phyloP scores from a whole-genome alignment of 2,113 vertebrate species.

The Tragelaphus scriptus region DNA sequence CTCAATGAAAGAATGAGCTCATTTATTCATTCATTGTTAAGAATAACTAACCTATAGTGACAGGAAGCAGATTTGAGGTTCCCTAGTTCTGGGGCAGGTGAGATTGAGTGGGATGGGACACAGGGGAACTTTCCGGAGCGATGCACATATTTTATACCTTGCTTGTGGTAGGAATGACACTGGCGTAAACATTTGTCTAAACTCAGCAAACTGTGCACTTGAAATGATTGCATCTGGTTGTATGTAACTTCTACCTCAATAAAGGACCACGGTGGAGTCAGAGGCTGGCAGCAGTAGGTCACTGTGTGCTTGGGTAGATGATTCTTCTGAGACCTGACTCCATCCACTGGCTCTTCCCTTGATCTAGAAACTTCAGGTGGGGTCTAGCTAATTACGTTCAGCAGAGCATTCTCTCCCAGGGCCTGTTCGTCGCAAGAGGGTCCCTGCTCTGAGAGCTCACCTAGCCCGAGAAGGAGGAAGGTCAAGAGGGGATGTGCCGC shows the following conservation, averaged over 20 bases:
- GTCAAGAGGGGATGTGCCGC: background rate
- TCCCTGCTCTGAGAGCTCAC: background rate
- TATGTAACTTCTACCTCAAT: background rate
- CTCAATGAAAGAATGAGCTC: background rate
- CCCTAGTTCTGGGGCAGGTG: background rate
- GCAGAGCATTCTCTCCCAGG: background rate
- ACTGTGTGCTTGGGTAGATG: background rate
- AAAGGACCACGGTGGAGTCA: background rate
- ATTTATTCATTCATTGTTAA: background rate
- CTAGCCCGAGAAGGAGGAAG: background rate
- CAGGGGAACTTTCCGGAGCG: background rate
- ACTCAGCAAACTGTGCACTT: background rate
- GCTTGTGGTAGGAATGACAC: background rate
- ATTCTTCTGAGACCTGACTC: background rate
- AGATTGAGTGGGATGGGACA: background rate
- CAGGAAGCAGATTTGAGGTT: background rate
- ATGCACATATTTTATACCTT: background rate
- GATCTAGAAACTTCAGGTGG: background rate
- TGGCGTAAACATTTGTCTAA: background rate
- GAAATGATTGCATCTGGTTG: background rate
- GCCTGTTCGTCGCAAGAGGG: background rate
- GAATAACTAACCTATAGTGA: background rate
- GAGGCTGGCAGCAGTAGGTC: background rate
- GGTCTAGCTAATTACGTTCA: background rate
- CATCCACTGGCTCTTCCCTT: background rate